Percentiles rank a stretch among this genome's conserved stretches.
Evolutionary conservation across 2,888 invertebrate species (phyloP).

Genomic region (Hypsopygia costalis): DNA sequence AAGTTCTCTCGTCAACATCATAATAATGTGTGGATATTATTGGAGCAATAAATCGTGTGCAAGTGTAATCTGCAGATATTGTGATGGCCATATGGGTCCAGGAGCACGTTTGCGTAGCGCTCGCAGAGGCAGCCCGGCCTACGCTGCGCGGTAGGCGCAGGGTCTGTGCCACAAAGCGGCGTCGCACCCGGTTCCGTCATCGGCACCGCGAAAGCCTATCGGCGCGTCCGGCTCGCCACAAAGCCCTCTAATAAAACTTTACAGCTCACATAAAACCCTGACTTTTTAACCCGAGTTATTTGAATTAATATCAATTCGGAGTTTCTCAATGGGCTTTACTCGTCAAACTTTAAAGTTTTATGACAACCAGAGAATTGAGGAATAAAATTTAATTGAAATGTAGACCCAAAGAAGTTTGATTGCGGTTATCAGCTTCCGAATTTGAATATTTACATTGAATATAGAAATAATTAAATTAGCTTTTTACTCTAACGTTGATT

Average conservation of each 20-base stretch:
- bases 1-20: background rate
- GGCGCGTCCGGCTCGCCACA: conserved; percentile 77
- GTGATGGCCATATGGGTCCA: conserved; percentile 11
- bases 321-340: conserved; percentile 80
- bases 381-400: conserved; percentile 81
- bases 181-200: conserved; percentile 54
- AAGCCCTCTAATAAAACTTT: conserved; percentile 79
- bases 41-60: conserved; percentile 10
- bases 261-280: conserved; percentile 78
- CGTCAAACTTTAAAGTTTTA: conserved; percentile 79
- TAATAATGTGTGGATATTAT: conserved; percentile 7
- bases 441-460: conserved; percentile 77
- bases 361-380: conserved; percentile 74
- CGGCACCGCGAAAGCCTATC: conserved; percentile 53
- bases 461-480: conserved; percentile 28
- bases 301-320: conserved; percentile 81
- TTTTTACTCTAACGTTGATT: conserved; percentile 3
- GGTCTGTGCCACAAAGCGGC: conserved; percentile 28
- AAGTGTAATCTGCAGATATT: conserved; percentile 10
- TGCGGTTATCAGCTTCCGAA: conserved; percentile 79
- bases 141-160: conserved; percentile 17
- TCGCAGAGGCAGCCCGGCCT: conserved; percentile 17
- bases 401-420: conserved; percentile 73
- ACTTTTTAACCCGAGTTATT: conserved; percentile 80
- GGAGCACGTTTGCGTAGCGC: background rate